Conservation (phyloP, 2,888 invertebrate genomes). For the Homarus gammarus region DNA sequence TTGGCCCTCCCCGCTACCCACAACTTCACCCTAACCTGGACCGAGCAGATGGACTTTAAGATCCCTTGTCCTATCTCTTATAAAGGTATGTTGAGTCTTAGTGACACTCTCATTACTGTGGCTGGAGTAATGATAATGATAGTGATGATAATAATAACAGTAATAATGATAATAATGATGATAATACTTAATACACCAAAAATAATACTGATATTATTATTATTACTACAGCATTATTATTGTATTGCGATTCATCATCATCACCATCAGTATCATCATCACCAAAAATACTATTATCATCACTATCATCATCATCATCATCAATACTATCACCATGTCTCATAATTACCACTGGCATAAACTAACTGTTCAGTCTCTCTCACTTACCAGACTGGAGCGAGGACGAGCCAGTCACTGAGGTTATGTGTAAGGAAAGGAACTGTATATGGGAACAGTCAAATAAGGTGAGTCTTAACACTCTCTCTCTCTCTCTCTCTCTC, state of each 20-base stretch:
- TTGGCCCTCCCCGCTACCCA: background rate
- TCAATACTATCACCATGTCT: too few relatives aligned
- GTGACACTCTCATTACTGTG: too few relatives aligned
- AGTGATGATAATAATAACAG: background rate
- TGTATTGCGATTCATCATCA: too few relatives aligned
- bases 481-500: too few relatives aligned
- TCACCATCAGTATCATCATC: too few relatives aligned
- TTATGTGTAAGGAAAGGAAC: conserved; percentile 22
- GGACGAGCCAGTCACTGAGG: background rate
- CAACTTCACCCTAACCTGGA: conserved; percentile 51
- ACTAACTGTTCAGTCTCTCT: too few relatives aligned
- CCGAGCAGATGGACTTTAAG: conserved; percentile 1
- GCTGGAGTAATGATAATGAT: too few relatives aligned
- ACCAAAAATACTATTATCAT: too few relatives aligned
- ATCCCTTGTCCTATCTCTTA: conserved; percentile 64
- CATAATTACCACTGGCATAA: too few relatives aligned
- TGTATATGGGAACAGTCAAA: conserved; percentile 34
- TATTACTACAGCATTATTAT: too few relatives aligned
- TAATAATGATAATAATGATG: background rate
- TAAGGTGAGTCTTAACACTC: conserved; percentile 7
- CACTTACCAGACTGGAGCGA: conserved; percentile 8
- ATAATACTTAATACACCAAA: background rate
- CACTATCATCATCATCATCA: too few relatives aligned
- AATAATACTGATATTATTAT: background rate
- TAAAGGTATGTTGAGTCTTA: conserved; percentile 28